Base-by-base conservation (phyloP, 2,888 invertebrate genomes). In the Teinopalpus imperialis region DNA sequence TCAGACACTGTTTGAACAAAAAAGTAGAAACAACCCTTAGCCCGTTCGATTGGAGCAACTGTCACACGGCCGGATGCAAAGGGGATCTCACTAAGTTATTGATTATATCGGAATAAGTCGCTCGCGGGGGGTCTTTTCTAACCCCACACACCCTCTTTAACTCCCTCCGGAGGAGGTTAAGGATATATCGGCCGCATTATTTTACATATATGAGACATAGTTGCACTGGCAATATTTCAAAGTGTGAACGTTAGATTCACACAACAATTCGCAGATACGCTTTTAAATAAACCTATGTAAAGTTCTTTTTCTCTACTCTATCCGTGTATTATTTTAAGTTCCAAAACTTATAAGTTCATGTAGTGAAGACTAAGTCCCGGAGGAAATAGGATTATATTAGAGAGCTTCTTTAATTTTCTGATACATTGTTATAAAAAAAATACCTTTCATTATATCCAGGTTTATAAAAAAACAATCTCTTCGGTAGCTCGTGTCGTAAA, bases 51-150 rank as follows among this genome's bases (percentile, higher is more conserved):
- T 76, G 81, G 72, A 77, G 74, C 72, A 83, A 83, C 85, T 88
- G 88, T 87, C 88, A 86, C 86, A 77, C 74, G 79, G 74, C 69
- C 80, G 82, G 82, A 88, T 87, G 88, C 87, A 87, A 88, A 88
- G 87, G 87, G 88, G 87, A 88, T 88, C 85, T 82, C 75, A 80
- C 85, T 87, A 86, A 87, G 88, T 89, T 89, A 89, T 89, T 88
- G 89, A 89, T 89, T 89, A 89, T 89, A 89, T 89, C 79, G 89
- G 81, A 88, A 88, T 88, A 88, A 87, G 87, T 85, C 86, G 81
- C 74, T 70, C 64, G 79, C 65, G 75, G 77, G 76, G 72, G 68
- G 52, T 53, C 51, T 53, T 57, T 63, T 65, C 66, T 43, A 61
- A 64, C 69, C 62, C 66, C 63, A 62, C 65, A 64, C 68, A 65